phyloP scores from a whole-genome alignment of 2,888 invertebrate genomes.

The Augochlorella aurata region DNA sequence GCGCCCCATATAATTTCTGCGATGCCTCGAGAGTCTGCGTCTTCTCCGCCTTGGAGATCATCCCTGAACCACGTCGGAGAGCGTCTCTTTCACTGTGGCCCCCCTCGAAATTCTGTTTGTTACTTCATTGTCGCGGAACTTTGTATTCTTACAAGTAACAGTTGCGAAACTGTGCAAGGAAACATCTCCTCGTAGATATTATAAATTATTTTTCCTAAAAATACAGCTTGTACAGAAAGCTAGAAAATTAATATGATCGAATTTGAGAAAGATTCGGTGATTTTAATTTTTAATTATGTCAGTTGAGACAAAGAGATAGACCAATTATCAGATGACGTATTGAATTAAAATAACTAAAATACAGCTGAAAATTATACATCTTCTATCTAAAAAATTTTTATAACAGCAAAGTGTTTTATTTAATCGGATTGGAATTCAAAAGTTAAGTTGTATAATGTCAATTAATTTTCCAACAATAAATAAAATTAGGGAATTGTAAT shows the following conservation, averaged over 20 bases:
- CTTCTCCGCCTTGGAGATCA: conserved; percentile 74
- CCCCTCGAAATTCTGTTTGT: conserved; percentile 11
- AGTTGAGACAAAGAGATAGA: neutral
- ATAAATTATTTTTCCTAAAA: too few relatives aligned
- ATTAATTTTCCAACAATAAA: too few relatives aligned
- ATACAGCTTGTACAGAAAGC: neutral
- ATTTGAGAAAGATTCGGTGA: neutral
- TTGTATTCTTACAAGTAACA: too few relatives aligned
- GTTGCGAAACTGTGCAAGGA: neutral
- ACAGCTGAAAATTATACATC: neutral
- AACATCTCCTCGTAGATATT: neutral
- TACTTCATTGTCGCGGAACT: conserved; percentile 50
- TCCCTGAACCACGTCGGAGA: conserved; percentile 63
- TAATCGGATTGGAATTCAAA: too few relatives aligned
- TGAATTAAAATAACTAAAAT: neutral
- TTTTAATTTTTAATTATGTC: neutral
- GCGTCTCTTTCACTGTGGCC: conserved; percentile 64
- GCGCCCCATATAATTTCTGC: conserved; percentile 81
- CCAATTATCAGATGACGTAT: neutral
- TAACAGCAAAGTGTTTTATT: too few relatives aligned
- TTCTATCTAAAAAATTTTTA: too few relatives aligned
- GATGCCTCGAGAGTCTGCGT: conserved; percentile 77
- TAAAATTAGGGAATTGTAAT: too few relatives aligned
- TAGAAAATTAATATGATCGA: too few relatives aligned
- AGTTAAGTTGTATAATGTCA: too few relatives aligned